Evolutionary conservation across 2,113 vertebrate genomes (phyloP), one percentile per base, ranked within the genome.

Genomic region (Piliocolobus tephrosceles): DNA sequence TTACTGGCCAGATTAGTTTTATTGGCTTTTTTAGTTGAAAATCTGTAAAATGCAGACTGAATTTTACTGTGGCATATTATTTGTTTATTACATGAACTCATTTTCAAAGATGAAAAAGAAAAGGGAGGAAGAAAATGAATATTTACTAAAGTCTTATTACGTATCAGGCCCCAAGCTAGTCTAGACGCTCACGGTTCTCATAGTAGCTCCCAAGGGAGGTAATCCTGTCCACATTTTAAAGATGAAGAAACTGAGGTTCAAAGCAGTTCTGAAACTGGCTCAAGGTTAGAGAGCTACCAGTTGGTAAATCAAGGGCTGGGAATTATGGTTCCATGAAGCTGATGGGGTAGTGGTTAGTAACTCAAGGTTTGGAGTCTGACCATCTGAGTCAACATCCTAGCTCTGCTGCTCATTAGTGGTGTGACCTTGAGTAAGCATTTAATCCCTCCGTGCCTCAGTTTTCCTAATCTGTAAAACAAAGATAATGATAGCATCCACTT

Each of bases 21-120:
- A 66, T 38, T 84, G 84, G 23, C 20, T 79, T 94, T 94, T 55
- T 64, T n/a, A 75, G n/a, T 55, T 93, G 84, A 58, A 94, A 95
- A 76, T 70, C 45, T 52, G 58, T 64, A 25, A 73, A 92, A 84
- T 50, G 88, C 55, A 61, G 75, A 30, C 30, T 95, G 40, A 38
- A 16, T 78, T 97, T 93, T 91, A 47, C 70, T 64, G 10, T 83
- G 90, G 43, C 25, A 17, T 72, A n/a, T 88, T 32, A 25, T 35
- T 83, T 94, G 20, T 90, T 76, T 95, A 58, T 88, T 91, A 94
- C 64, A 43, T 92, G 32, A 84, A 94, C 66, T 93, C 1, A 32
- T 93, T 90, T 92, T 50, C 25, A 84, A 90, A 79, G 64, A 25
- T 47, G 18, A 86, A 80, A 68, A 87, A 47, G 3, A 30, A 68